These are phyloP conservation scores for Brachypterus glaber DNA, from an alignment of 2,888 invertebrate species.

Conservation along the genomic window DNA sequence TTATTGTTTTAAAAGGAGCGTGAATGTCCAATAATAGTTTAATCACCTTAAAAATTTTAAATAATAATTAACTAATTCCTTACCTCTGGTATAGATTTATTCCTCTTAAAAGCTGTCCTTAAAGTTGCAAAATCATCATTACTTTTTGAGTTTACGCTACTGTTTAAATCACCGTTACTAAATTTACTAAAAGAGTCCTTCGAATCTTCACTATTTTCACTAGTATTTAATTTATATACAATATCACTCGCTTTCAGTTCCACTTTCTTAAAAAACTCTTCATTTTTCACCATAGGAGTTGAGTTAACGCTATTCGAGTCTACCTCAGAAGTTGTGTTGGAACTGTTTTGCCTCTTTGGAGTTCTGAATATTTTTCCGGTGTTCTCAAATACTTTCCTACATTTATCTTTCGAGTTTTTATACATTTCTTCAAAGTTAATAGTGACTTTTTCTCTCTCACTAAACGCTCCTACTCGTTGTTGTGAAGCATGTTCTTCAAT, in stretches of 20 bases:
- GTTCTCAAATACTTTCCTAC: slow-evolving; percentile 33
- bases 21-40: too few species aligned
- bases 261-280: slow-evolving; percentile 29
- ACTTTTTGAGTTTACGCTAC: slow-evolving; percentile 17
- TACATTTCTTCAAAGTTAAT: slow-evolving; percentile 38
- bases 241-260: slow-evolving; percentile 31
- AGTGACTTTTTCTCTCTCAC: slow-evolving; percentile 31
- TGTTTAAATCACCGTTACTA: slow-evolving; percentile 14
- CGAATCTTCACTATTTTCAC: slow-evolving; percentile 14
- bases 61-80: slow-evolving; percentile 14
- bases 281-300: slow-evolving; percentile 29
- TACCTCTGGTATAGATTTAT: slow-evolving; percentile 30
- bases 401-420: slow-evolving; percentile 37
- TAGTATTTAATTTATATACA: slow-evolving; percentile 30
- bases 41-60: too few species aligned
- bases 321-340: slow-evolving; percentile 22
- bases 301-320: slow-evolving; percentile 15
- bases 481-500: slow-evolving; percentile 35
- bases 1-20: too few species aligned
- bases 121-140: slow-evolving; percentile 33
- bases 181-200: slow-evolving; percentile 14
- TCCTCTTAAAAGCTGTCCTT: slow-evolving; percentile 32
- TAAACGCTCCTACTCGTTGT: slow-evolving; percentile 36
- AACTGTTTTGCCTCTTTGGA: slow-evolving; percentile 18
- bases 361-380: slow-evolving; percentile 35